Evolutionary conservation across 2,888 invertebrate genomes (phyloP), one percentile per base, ranked within the genome.

Genomic region (Dione juno): DNA sequence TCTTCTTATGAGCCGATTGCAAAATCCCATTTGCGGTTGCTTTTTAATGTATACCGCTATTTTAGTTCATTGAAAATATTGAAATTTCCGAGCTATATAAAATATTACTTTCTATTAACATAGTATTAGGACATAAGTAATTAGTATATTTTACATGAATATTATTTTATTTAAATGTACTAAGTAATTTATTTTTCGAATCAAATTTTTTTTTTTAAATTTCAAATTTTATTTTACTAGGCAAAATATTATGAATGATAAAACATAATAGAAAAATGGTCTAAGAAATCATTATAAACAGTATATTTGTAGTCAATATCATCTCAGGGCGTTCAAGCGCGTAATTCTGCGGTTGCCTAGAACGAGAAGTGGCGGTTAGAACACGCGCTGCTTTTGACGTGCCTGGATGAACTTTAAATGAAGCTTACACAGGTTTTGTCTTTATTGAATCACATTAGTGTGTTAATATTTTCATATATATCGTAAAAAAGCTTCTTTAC

Each of bases 21-120:
- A 35, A 80, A 87, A 86, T 84, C 87, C 87, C 87, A 88, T 91
- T 91, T 90, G 90, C 84, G 90, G 92, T 89, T 83, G 90, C 91
- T 88, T 87, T 89, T 88, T 88, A 87, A 88, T 87, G 84, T 84
- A 79, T 76, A 78, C 78, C 76, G 80, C 83, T 84, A 82, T 83
- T 80, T 81, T 77, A 77, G 77, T 79, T 77, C 78, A 80, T 76
- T 74, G 71, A 71, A 67, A 57, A 57, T 16, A 6, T 54, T 57
- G 37, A 9, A n/a, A n/a, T 57, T 19, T n/a, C n/a, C n/a, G n/a
- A n/a, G 9, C 37, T 57, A 7, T 16, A 16, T 37, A 57, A 16
- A 40, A 11, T 54, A 7, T 28, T 7, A 13, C 28, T 50, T 19
- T 16, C n/a, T n/a, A 48, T n/a, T 50, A 28, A 5, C 3, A 28